phyloP scores from a whole-genome alignment of 2,888 invertebrate species.

The Dermolepida albohirtum region DNA sequence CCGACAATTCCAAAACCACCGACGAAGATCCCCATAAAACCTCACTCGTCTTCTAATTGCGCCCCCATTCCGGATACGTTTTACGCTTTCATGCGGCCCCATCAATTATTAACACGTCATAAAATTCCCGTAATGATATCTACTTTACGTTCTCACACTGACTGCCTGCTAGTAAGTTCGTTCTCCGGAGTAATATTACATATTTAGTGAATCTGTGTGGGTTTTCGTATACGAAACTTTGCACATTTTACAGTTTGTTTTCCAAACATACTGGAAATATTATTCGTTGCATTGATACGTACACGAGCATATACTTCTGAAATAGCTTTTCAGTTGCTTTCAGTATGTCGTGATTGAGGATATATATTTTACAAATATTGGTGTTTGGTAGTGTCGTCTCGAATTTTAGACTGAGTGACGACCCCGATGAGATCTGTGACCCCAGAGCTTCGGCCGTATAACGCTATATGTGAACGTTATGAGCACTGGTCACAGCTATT shows the following conservation, averaged over 20 bases:
- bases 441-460: constrained; percentile 25
- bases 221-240: constrained; percentile 30
- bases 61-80: constrained; percentile 30
- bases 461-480: constrained; percentile 47
- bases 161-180: constrained; percentile 1
- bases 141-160: constrained; percentile 19
- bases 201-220: constrained; percentile 29
- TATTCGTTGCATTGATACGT: constrained; percentile 14
- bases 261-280: constrained; percentile 22
- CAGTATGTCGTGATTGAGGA: constrained; percentile 1
- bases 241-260: constrained; percentile 35
- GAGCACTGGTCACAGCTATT: constrained; percentile 48
- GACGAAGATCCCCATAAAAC: constrained; percentile 20
- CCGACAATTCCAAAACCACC: constrained; percentile 22
- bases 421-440: constrained; percentile 44
- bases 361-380: constrained; percentile 5
- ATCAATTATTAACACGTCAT: constrained; percentile 39
- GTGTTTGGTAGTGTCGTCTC: constrained; percentile 20
- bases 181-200: constrained; percentile 25
- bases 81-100: constrained; percentile 33
- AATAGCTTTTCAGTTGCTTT: constrained; percentile 15
- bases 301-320: background rate
- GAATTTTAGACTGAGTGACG: constrained; percentile 44
- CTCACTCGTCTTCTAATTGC: constrained; percentile 28
- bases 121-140: constrained; percentile 37